phyloP scores from a whole-genome alignment of 1,140 invertebrate species.

The Trachymyrmex septentrionalis region DNA sequence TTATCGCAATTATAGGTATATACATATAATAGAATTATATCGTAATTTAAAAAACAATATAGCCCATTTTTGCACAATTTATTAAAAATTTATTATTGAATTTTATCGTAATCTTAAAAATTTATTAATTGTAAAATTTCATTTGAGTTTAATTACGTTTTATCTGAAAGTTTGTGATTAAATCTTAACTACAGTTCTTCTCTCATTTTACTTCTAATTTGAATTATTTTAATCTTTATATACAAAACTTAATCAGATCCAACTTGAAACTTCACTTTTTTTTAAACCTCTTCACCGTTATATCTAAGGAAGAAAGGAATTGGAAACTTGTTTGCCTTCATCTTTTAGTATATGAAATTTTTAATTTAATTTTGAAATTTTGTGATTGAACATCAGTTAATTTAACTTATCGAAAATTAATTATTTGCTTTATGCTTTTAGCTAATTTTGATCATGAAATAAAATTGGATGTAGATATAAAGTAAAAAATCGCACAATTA shows the following conservation, averaged over 20 bases:
- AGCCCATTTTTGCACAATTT: background rate
- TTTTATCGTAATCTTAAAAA: background rate
- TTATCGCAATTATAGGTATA: too few relatives aligned
- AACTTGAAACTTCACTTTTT: background rate
- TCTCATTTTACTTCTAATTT: background rate
- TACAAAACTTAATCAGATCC: background rate
- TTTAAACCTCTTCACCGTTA: background rate
- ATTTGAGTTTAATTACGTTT: background rate
- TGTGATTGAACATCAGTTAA: background rate
- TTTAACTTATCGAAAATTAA: conserved; percentile 22
- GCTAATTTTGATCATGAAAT: background rate
- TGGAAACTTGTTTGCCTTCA: background rate
- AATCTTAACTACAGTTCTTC: background rate
- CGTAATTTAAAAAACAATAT: too few relatives aligned
- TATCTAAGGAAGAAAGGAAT: background rate
- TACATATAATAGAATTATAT: too few relatives aligned
- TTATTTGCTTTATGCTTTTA: background rate
- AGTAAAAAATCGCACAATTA: background rate
- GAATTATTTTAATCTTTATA: conserved; percentile 15
- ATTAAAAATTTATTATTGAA: background rate
- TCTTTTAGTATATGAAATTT: conserved; percentile 5
- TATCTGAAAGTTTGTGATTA: conserved; percentile 6
- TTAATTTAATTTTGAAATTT: conserved; percentile 18
- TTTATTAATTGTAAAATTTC: background rate
- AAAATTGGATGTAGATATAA: background rate